A percentile compares a stretch with the other conserved stretches of the same genome.
Evolutionary conservation across 2,888 invertebrate species (phyloP).

Genomic region (Pyrrhia umbra): DNA sequence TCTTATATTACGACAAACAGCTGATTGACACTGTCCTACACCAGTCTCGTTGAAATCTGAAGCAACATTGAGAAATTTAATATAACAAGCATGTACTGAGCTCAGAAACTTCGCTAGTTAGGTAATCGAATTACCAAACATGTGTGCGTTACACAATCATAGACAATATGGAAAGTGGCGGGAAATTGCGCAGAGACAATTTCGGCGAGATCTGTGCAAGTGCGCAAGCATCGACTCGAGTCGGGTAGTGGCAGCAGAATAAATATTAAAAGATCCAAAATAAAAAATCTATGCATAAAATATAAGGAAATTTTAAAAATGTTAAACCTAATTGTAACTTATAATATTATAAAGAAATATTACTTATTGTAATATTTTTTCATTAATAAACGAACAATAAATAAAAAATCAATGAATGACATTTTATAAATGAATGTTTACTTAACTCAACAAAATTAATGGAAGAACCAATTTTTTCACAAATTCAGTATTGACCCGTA

Average conservation of each 20-base stretch:
- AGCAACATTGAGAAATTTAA: slow-evolving; percentile 48
- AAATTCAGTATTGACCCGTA: no score
- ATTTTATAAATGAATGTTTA: no score
- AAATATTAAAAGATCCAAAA: no score
- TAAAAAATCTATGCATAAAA: no score
- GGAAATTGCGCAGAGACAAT: slow-evolving; percentile 87
- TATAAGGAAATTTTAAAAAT: no score
- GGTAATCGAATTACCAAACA: slow-evolving; percentile 83
- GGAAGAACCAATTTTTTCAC: no score
- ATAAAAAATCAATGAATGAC: no score
- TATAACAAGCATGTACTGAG: slow-evolving; percentile 41
- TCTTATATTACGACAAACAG: slow-evolving; percentile 44
- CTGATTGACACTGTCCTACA: slow-evolving; percentile 42
- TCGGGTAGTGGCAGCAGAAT: slow-evolving; percentile 60
- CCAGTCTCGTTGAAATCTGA: slow-evolving; percentile 31
- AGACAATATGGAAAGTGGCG: slow-evolving; percentile 85
- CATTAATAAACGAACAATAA: no score
- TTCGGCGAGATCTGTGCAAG: slow-evolving; percentile 84
- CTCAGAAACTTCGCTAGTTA: slow-evolving; percentile 63
- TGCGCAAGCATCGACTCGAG: slow-evolving; percentile 76
- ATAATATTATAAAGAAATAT: no score
- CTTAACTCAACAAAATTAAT: no score
- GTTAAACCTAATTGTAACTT: no score
- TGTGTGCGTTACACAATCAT: slow-evolving; percentile 71
- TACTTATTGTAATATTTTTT: no score